Conservation (phyloP, 2,888 invertebrate genomes). For the Microctonus brassicae region DNA sequence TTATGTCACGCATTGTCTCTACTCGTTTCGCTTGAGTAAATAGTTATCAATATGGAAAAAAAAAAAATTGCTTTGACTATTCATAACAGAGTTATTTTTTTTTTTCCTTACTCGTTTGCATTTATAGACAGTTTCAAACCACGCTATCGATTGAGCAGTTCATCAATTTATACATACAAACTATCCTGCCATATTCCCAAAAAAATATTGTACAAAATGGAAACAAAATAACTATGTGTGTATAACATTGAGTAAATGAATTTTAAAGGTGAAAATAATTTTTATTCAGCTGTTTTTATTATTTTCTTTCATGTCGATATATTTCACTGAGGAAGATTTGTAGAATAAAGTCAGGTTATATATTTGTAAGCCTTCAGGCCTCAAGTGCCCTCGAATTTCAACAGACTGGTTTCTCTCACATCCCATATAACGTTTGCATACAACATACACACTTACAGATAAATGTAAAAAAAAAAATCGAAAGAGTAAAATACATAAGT, state of each 20-base stretch:
- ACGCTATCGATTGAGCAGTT: neutral
- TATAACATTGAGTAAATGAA: neutral
- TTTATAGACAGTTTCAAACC: neutral
- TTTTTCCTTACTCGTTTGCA: neutral
- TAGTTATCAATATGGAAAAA: conserved; percentile 4
- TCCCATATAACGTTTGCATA: no score
- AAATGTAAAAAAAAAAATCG: no score
- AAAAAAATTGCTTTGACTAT: neutral
- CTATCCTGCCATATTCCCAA: no score
- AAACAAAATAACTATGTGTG: neutral
- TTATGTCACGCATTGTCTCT: neutral
- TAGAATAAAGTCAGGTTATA: conserved; percentile 4
- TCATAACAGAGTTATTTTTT: neutral
- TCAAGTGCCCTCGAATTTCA: conserved; percentile 11
- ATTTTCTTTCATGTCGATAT: neutral
- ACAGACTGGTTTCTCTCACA: conserved; percentile 29
- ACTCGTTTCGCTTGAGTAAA: neutral
- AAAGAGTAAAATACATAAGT: no score
- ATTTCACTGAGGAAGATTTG: neutral
- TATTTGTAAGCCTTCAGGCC: neutral
- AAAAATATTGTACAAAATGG: neutral
- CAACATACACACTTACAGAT: no score
- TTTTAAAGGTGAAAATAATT: neutral
- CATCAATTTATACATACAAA: neutral
- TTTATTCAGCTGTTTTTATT: neutral